These are phyloP conservation scores for Thripadectes ignobilis DNA, from an alignment of 2,797 vertebrate species.

Conservation along the genomic window DNA sequence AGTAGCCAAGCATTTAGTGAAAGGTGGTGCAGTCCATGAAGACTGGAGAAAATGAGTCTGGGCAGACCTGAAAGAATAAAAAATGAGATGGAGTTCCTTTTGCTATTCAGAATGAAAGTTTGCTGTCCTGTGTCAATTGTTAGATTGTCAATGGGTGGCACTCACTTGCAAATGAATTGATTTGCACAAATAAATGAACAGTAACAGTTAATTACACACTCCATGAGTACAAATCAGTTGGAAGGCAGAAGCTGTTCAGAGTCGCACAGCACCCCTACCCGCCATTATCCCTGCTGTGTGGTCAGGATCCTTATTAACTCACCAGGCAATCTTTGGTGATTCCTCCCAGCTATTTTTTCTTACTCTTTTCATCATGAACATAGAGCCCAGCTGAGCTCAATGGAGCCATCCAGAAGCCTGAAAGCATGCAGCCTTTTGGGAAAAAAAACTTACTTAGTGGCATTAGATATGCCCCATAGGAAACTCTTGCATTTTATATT, in stretches of 20 bases:
- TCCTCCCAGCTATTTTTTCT: slow-evolving; percentile 1
- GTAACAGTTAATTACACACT: slow-evolving; percentile 69
- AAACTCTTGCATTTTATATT: neutral
- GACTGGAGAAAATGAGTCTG: neutral
- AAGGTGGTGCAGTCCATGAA: neutral
- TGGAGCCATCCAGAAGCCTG: neutral
- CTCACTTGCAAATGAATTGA: slow-evolving; percentile 43
- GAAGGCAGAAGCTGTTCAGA: slow-evolving; percentile 13
- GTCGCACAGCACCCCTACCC: neutral
- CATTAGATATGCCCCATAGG: neutral
- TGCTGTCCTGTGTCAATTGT: neutral
- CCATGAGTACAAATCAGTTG: neutral
- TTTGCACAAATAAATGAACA: slow-evolving; percentile 64
- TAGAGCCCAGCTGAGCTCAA: neutral
- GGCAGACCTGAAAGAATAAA: neutral
- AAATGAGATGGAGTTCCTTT: neutral
- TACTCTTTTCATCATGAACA: neutral
- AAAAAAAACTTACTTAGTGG: neutral
- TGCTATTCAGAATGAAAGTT: neutral
- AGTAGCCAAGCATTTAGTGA: neutral
- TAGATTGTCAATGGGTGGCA: slow-evolving; percentile 52
- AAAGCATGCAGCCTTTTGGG: neutral
- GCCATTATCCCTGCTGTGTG: neutral
- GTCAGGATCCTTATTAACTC: slow-evolving; percentile 31
- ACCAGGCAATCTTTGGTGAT: neutral